phyloP scores from a whole-genome alignment of 2,797 vertebrate genomes.

The Artibeus lituratus region DNA sequence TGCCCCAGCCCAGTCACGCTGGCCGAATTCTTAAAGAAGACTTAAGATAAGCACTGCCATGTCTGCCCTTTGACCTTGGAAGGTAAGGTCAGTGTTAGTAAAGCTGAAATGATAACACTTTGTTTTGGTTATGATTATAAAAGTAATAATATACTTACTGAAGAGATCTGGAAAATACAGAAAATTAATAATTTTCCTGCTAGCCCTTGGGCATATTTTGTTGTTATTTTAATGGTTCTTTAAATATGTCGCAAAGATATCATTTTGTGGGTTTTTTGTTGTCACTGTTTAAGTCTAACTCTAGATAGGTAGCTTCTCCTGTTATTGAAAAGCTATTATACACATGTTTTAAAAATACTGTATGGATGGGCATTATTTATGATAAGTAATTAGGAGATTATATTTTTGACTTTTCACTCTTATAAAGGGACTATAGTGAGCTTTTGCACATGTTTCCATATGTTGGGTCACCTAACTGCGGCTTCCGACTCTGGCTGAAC shows the following conservation, averaged over 20 bases:
- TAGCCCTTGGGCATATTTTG: not conserved
- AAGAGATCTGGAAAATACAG: not conserved
- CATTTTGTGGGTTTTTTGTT: not conserved
- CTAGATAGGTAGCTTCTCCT: not conserved
- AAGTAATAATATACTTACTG: not conserved
- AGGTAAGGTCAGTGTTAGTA: not conserved
- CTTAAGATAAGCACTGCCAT: not conserved
- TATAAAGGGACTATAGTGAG: not conserved
- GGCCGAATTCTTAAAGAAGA: not conserved
- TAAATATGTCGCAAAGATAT: not conserved
- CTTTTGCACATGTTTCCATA: not conserved
- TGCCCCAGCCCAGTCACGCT: not conserved
- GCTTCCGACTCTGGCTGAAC: not conserved
- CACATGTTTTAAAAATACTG: not conserved
- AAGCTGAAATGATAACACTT: not conserved
- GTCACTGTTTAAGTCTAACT: not conserved
- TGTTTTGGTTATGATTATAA: not conserved
- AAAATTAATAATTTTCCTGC: not conserved
- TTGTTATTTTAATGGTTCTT: not conserved
- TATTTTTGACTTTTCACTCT: not conserved
- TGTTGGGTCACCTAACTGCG: not conserved
- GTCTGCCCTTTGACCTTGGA: not conserved
- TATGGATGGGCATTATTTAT: not conserved
- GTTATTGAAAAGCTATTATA: not conserved
- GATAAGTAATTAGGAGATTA: not conserved